phyloP scores from a whole-genome alignment of 1,140 invertebrate species.

The Saccostrea cuccullata region DNA sequence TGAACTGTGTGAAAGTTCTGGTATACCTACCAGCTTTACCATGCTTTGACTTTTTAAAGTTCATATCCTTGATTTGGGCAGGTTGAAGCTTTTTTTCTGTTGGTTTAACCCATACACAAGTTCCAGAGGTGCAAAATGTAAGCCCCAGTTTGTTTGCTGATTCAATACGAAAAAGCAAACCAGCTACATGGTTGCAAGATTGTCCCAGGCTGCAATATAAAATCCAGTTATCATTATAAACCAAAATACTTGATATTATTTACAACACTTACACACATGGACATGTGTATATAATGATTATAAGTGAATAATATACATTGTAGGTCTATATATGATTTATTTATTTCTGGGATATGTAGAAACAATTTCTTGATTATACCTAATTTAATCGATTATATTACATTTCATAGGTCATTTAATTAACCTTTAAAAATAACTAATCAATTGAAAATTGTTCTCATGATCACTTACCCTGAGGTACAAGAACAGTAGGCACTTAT shows the following conservation, averaged over 20 bases:
- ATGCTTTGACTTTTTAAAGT: slow-evolving; percentile 33
- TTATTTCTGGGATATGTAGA: too few species aligned
- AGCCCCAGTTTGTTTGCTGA: slow-evolving; percentile 36
- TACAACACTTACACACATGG: too few species aligned
- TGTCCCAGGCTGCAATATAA: slow-evolving; percentile 43
- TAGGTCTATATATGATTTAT: too few species aligned
- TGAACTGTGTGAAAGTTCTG: neutral
- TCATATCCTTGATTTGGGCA: slow-evolving; percentile 16
- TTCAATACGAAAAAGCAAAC: slow-evolving; percentile 39
- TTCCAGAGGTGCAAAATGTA: slow-evolving; percentile 40
- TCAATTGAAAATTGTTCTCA: neutral
- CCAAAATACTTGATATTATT: neutral
- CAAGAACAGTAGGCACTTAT: slow-evolving; percentile 48
- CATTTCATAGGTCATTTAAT: neutral
- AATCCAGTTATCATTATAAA: neutral
- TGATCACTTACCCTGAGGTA: neutral
- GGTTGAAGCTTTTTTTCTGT: slow-evolving; percentile 8
- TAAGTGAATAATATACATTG: too few species aligned
- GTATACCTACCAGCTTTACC: slow-evolving; percentile 16
- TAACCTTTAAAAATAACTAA: neutral
- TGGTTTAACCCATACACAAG: slow-evolving; percentile 42
- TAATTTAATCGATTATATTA: too few species aligned
- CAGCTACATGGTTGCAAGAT: slow-evolving; percentile 53
- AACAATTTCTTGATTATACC: too few species aligned
- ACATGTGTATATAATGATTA: too few species aligned